Base-by-base conservation (phyloP, 2,113 vertebrate genomes). In the Illadopsis cleaveri region DNA sequence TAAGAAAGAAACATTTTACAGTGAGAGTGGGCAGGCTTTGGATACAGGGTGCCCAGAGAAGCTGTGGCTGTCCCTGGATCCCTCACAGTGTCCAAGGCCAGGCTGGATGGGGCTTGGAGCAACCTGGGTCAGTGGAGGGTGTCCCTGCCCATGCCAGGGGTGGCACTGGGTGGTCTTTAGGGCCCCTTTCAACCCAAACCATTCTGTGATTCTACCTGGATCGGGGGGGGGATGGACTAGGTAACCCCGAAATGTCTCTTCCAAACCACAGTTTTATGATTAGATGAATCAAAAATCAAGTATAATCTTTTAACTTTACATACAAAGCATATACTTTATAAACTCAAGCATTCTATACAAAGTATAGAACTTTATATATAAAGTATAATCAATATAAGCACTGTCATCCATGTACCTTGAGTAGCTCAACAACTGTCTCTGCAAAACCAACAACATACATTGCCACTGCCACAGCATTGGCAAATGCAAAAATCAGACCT, bases 401-500 rank as follows among this genome's bases (percentile, higher is more conserved):
- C 17, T 23, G n/a, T 13, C 15, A 61, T 37, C 20, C 7, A 17
- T 1, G 2, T 98, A 99, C 99, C 81, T 96, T 90, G 13, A 99
- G 99, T 40, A 99, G 97, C 75, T 99, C 98, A 40, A 99, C 99
- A 51, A 99, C 98, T 1, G 99, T 99, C 94, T 99, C 99, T 61
- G 99, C 99, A 95, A 99, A 99, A 83, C 99, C 99, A 95, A 99
- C 99, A 78, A 99, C 99, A 64, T 99, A 99, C 99, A 99, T 99
- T 94, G 99, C 99, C 45, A 99, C 99, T 38, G 99, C 99, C 83
- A 99, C 99, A 37, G 99, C 99, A 84, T 99, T 99, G 85, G 99
- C 99, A 93, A 99, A 99, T 68, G 99, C 99, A 81, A 99, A 99
- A 79, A 99, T 99, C 12, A 99, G 97, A 68, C 99, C 99, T 75